Conservation (phyloP, 2,113 vertebrate genomes). For the Microtus richardsoni region DNA sequence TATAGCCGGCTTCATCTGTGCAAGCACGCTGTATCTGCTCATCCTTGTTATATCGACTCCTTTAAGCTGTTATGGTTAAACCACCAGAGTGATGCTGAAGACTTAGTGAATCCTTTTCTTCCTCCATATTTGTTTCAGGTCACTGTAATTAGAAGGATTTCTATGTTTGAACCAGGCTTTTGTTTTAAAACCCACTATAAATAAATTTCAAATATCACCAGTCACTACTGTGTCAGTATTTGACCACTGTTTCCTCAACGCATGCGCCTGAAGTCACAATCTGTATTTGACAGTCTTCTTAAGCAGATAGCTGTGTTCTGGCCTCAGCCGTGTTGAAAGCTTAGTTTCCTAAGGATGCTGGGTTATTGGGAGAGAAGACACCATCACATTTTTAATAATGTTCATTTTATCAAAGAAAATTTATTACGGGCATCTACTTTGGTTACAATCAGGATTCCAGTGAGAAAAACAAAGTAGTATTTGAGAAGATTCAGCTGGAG, state of each 20-base stretch:
- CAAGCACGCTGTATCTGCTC: accelerated
- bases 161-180: neutral
- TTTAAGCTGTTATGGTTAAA: neutral
- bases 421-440: neutral
- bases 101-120: neutral
- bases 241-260: neutral
- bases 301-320: neutral
- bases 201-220: slow-evolving; percentile 33
- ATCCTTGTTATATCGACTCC: neutral
- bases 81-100: neutral
- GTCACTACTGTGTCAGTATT: slow-evolving; percentile 8
- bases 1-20: neutral
- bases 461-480: neutral
- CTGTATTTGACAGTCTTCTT: slow-evolving; percentile 15
- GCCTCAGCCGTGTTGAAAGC: neutral
- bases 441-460: neutral
- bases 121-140: neutral
- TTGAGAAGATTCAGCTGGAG: neutral
- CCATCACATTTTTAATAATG: neutral
- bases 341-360: neutral
- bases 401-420: slow-evolving; percentile 48
- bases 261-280: neutral
- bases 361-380: neutral
- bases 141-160: neutral
- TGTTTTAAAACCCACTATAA: neutral